Base-by-base conservation (phyloP, 1,140 invertebrate genomes). In the Meloidogyne hapla region DNA sequence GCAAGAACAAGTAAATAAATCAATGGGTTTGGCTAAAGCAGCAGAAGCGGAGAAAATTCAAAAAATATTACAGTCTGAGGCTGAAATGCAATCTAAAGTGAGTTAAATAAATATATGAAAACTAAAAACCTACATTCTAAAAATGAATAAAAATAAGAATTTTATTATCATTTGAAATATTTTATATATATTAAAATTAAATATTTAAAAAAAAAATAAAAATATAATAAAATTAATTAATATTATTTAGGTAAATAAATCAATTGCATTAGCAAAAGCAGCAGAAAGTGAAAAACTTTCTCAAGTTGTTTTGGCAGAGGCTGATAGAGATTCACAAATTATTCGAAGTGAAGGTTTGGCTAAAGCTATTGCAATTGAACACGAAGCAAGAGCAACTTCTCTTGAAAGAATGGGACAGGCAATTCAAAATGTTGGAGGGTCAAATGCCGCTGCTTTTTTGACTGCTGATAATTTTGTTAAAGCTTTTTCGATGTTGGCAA, bases 271-370 rank as follows among this genome's bases (percentile, higher is more conserved):
- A n/a, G 62, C 62, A n/a, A 75, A 66, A 18, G 38, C 73, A 21
- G 56, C 70, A 8, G 70, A 73, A 28, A 73, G 70, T 62, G 48
- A 73, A 33, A 73, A 73, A 33, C 26, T 28, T 61, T 64, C 21
- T 2, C 23, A 61, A 21, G 25, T 73, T 21, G 23, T 73, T 25
- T 25, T 62, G 3, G 70, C 70, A 5, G 69, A 79, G 38, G 77
- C 77, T 23, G 40, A 67, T 13, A 63, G 38, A 83, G 92, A 93
- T 56, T 93, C 94, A 25, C 71, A 77, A 83, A 94, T 94, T 75
- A 94, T 94, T 87, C 92, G 92, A 87, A 93, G 93, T 2, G 90
- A 89, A 77, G 94, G 94, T 86, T 93, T 96, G 88, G 94, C 95
- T 8, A 89, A 92, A 81, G 95, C 93, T 10, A 91, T 96, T 83